Percentiles rank a stretch among this genome's conserved stretches.
These are phyloP conservation scores for Camptogramma bilineatum DNA, from an alignment of 2,888 invertebrate species.

Conservation along the genomic window DNA sequence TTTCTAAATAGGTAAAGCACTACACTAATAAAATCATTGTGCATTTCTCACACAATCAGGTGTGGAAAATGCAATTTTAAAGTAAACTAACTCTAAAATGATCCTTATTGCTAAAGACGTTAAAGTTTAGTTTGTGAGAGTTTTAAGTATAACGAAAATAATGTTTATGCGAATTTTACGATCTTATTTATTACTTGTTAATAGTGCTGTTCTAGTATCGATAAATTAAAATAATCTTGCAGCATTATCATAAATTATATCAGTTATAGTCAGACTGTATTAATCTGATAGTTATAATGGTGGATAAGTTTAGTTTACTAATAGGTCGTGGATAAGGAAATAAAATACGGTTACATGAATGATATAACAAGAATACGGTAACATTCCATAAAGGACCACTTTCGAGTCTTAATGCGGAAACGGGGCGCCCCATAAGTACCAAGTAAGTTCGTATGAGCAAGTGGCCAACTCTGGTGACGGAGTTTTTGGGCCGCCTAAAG, in stretches of 20 bases:
- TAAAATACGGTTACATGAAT: not conserved
- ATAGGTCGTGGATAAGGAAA: not conserved
- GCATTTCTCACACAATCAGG: conserved; percentile 1
- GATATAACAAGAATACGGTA: no score
- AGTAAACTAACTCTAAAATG: conserved; percentile 3
- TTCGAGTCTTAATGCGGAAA: no score
- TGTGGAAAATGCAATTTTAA: conserved; percentile 23
- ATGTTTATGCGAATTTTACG: conserved; percentile 55
- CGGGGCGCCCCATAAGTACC: no score
- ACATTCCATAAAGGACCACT: no score
- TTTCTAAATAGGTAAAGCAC: conserved; percentile 7
- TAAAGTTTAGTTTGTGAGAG: conserved; percentile 7
- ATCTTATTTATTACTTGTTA: conserved; percentile 51
- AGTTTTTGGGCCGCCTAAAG: no score
- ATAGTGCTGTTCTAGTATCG: conserved; percentile 32
- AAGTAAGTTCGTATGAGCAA: no score
- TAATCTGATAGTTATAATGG: not conserved
- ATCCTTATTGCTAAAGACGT: conserved; percentile 1
- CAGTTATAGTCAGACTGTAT: not conserved
- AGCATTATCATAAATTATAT: not conserved
- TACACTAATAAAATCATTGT: conserved; percentile 15
- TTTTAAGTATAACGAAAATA: conserved; percentile 34
- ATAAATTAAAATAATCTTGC: conserved; percentile 4
- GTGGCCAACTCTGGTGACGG: no score
- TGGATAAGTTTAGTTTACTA: not conserved